Base-by-base conservation (phyloP, 2,888 invertebrate species). In the Polydrusus cervinus region DNA sequence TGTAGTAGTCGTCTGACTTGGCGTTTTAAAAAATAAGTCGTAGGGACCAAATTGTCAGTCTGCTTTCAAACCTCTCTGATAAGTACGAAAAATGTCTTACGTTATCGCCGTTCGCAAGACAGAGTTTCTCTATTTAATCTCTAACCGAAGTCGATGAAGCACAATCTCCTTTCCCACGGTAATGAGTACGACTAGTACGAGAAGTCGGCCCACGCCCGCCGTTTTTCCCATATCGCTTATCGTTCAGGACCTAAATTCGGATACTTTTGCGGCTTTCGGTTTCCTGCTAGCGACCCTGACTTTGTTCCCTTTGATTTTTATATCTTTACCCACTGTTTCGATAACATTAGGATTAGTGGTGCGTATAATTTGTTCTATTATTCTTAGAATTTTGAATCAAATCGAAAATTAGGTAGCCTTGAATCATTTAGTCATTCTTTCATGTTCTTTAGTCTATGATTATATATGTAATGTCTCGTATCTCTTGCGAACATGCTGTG, bases 211-310 rank as follows among this genome's bases (percentile, higher is more conserved):
- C 45, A 55, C 68, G 57, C 43, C 55, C 14, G 55, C 45, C 43
- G 53, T 34, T 20, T 53, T 40, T 45, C 30, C 30, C 45, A 25
- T 68, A 68, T 68, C 68, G 68, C 40, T 38, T 43, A 68, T 43
- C 57, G 16, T 38, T 60, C 10, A 16, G 38, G n/a, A 11, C 43
- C 57, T 55, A 55, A 43, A 67, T 67, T 53, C 57, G 57, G 68
- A 68, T 68, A 57, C 68, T 57, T 68, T 57, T 68, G 68, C 55
- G 68, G 68, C 53, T 68, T 55, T 43, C 30, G 45, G 55, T 30
- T 68, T 68, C 55, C 57, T 68, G 68, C 68, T 18, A 8, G 68
- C 53, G 25, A 38, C 45, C 57, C 57, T 34, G 57, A 60, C 57
- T 60, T 60, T 60, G 57, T 60, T 25, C 57, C 57, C 25, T 60